phyloP scores from a whole-genome alignment of 2,797 vertebrate genomes.

The Antrozous pallidus region DNA sequence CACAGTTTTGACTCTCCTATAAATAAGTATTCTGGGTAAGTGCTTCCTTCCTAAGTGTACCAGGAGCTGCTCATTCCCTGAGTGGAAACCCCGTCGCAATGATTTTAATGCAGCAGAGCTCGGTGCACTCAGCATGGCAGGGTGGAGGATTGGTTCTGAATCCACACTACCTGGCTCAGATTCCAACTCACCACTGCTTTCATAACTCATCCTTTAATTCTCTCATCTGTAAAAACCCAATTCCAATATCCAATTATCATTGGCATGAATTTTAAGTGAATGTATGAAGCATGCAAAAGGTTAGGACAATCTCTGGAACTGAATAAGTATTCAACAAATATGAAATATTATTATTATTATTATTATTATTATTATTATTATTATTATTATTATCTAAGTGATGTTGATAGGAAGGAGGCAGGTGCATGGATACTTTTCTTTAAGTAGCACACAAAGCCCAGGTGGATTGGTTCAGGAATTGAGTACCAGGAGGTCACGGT shows the following conservation, averaged over 20 bases:
- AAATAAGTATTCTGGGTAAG: background rate
- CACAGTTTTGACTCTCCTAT: background rate
- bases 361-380: background rate
- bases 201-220: background rate
- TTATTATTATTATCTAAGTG: background rate
- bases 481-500: no score
- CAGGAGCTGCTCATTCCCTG: background rate
- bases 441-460: background rate
- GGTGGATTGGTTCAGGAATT: no score
- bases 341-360: background rate
- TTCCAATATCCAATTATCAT: background rate
- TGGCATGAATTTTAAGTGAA: constrained; percentile 7
- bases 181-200: background rate
- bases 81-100: background rate
- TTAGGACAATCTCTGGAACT: background rate
- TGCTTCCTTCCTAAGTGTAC: background rate
- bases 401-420: background rate
- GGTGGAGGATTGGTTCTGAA: background rate
- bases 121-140: rapidly evolving
- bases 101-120: background rate
- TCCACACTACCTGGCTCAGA: background rate
- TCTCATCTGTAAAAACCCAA: background rate
- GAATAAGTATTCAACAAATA: background rate
- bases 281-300: background rate
- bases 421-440: background rate